Base-by-base conservation (phyloP, 2,797 vertebrate species). In the Psittacula echo region DNA sequence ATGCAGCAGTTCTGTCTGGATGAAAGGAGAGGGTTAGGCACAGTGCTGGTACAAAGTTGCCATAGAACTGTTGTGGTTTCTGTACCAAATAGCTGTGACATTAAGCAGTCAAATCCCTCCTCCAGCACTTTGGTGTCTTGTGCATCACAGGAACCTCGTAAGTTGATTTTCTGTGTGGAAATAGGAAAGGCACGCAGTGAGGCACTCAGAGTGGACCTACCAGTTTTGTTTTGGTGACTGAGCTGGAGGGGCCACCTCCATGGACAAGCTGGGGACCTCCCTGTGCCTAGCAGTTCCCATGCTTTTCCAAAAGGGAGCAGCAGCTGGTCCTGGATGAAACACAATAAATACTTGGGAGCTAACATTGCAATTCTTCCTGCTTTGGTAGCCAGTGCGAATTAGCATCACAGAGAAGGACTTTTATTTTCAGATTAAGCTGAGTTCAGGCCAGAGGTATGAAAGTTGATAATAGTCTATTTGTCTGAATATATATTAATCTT, bases 61-160 rank as follows among this genome's bases (percentile, higher is more conserved):
- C 26, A 11, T 32, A n/a, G 32, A 73, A 51, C 48, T 86, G 48
- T 54, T 42, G n/a, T 62, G 26, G n/a, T 56, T 93, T 73, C 37
- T 72, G n/a, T 68, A 22, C 22, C 71, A 20, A 45, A 3, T 3
- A 56, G 19, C 39, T 68, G n/a, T 37, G 72, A 82, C n/a, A 16
- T 37, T 22, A 50, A 77, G 60, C 42, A 45, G 24, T 67, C 32
- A 67, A 30, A 76, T 85, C 53, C 17, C 44, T 79, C 14, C 29
- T 11, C 11, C 14, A n/a, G 7, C 29, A 3, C 21, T 13, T 27
- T 48, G 24, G 18, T 75, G 23, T 60, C 58, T 84, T 50, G 34
- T 3, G 2, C 19, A 18, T 70, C 34, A 48, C 0, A 0, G 39
- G 51, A 78, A 53, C 21, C 37, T 54, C 21, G 6, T 11, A 22